These are phyloP conservation scores for Onychomys leucogaster DNA, from an alignment of 2,797 vertebrate species.

Conservation along the genomic window DNA sequence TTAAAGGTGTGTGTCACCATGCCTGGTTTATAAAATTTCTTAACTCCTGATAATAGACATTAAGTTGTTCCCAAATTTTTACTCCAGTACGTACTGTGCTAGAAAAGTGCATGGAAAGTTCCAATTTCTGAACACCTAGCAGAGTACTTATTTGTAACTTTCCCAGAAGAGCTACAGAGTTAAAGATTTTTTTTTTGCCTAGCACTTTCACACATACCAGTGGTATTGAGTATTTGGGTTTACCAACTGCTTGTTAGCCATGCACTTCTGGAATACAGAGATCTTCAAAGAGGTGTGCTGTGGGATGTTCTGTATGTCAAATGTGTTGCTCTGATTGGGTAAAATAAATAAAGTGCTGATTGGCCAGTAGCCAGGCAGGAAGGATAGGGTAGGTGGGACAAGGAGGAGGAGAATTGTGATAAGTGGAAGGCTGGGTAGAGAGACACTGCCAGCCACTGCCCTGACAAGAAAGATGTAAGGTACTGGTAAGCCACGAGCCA, in stretches of 20 bases:
- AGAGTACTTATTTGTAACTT: slow-evolving; percentile 40
- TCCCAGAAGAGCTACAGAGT: background rate
- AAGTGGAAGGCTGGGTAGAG: too few species aligned
- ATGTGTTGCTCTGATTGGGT: too few species aligned
- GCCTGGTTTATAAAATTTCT: background rate
- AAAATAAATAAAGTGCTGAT: too few species aligned
- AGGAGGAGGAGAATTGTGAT: too few species aligned
- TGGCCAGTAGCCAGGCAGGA: too few species aligned
- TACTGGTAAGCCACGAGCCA: too few species aligned
- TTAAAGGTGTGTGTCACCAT: background rate
- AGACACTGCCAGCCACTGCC: too few species aligned
- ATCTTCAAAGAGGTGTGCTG: background rate
- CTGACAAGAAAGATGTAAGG: too few species aligned
- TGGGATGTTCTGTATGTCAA: too few species aligned
- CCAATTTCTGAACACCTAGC: background rate
- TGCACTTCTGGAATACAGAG: background rate
- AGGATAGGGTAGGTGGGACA: too few species aligned
- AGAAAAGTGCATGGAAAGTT: background rate
- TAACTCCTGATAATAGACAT: background rate
- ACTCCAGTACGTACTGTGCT: background rate
- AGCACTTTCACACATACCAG: background rate
- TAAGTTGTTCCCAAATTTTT: slow-evolving; percentile 43
- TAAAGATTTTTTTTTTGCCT: slow-evolving; percentile 1
- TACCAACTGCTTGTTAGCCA: background rate
- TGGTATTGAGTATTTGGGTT: background rate